Conservation (phyloP, 1,140 invertebrate species). For the Drosophila trapezifrons region DNA sequence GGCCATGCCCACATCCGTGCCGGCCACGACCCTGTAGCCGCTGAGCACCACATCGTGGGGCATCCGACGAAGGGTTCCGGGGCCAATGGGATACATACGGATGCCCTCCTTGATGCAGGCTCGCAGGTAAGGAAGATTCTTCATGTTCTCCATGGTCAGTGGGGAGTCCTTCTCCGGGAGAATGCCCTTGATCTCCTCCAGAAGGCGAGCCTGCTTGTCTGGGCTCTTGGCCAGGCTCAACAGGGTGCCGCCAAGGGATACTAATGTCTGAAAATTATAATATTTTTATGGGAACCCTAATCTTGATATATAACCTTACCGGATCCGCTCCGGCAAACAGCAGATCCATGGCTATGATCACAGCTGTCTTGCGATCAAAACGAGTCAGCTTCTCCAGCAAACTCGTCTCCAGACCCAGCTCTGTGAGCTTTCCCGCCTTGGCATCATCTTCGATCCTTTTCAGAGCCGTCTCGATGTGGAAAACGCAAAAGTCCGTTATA, state of each 20-base stretch:
- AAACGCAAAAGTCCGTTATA: slow-evolving; percentile 56
- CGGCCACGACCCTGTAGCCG: slow-evolving; percentile 87
- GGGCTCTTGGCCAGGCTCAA: slow-evolving; percentile 87
- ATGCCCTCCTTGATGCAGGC: slow-evolving; percentile 88
- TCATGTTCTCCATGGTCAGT: slow-evolving; percentile 85
- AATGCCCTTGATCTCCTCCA: slow-evolving; percentile 86
- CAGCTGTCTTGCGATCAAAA: slow-evolving; percentile 84
- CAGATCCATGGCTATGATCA: slow-evolving; percentile 78
- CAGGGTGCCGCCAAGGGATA: slow-evolving; percentile 54
- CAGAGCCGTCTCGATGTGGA: slow-evolving; percentile 64
- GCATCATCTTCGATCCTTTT: slow-evolving; percentile 56
- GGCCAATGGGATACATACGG: slow-evolving; percentile 85
- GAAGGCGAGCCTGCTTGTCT: slow-evolving; percentile 87
- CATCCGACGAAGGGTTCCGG: slow-evolving; percentile 85
- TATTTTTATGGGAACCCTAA: not conserved
- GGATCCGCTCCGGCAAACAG: slow-evolving; percentile 77
- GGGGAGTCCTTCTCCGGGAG: slow-evolving; percentile 84
- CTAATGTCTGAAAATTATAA: slow-evolving; percentile 17
- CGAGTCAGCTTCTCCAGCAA: slow-evolving; percentile 79
- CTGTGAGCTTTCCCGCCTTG: slow-evolving; percentile 16
- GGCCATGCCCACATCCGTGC: slow-evolving; percentile 85
- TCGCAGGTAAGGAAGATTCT: slow-evolving; percentile 86
- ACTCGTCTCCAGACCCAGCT: slow-evolving; percentile 58
- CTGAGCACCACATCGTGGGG: slow-evolving; percentile 85
- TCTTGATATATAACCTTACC: slow-evolving; percentile 27